Base-by-base conservation (phyloP, 2,888 invertebrate genomes). In the Melinaea menophilus region DNA sequence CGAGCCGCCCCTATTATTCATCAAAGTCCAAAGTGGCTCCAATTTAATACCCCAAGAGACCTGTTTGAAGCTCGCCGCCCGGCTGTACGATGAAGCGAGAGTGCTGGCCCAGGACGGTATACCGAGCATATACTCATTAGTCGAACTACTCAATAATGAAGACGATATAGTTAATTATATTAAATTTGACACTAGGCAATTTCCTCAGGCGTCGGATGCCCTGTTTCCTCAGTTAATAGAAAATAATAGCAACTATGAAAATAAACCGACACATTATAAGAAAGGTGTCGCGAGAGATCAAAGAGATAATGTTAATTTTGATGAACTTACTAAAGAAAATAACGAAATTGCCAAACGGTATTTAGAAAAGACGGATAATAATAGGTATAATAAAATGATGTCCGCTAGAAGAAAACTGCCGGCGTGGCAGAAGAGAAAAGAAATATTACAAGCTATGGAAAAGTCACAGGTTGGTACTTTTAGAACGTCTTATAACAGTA, bases 91-190 rank as follows among this genome's bases (percentile, higher is more conserved):
- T n/a, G 95, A 95, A 88, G 95, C 95, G 0, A 86, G 91, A 70
- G 77, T 82, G 31, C 86, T 94, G 63, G 93, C 95, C 4, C 85
- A 88, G 67, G 93, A 94, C 75, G 95, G 95, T 62, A 93, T 93
- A 79, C 94, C 95, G 0, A 93, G 93, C 73, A 90, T 95, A 70
- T 96, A 94, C 77, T 93, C 94, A 1, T 85, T 96, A 72, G 93
- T 94, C 12, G 94, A 95, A 82, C 80, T 95, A 58, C 79, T 95
- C 47, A 93, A 93, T 79, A 94, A 94, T 74, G 94, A 94, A 76
- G 92, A 93, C 55, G 93, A 93, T 66, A 93, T 96, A 62, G 82
- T 86, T 12, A 85, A 91, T 58, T 93, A 92, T 76, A 86, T 95
- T 68, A 90, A 93, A 75, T 88, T 90, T 73, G 92, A 92, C 75